These are phyloP conservation scores for Protophormia terraenovae DNA, from an alignment of 2,888 invertebrate species.

Conservation along the genomic window DNA sequence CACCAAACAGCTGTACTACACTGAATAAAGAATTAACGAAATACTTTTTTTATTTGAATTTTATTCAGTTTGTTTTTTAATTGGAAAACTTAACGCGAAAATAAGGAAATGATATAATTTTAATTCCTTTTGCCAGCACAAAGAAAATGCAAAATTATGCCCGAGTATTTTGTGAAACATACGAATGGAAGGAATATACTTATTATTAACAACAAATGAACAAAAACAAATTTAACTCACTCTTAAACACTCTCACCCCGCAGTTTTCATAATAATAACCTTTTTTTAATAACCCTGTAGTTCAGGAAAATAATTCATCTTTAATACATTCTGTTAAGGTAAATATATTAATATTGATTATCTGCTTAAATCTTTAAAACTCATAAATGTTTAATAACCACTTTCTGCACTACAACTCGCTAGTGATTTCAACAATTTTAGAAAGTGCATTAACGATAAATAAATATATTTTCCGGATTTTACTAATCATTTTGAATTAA, in stretches of 20 bases:
- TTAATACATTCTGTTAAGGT: too few relatives aligned
- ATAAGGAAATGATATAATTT: constrained; percentile 69
- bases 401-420: too few relatives aligned
- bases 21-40: too few relatives aligned
- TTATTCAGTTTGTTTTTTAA: constrained; percentile 50
- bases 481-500: too few relatives aligned
- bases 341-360: too few relatives aligned
- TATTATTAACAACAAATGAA: constrained; percentile 26
- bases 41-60: background rate
- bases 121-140: constrained; percentile 60
- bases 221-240: constrained; percentile 1
- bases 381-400: too few relatives aligned
- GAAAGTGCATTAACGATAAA: too few relatives aligned
- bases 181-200: background rate
- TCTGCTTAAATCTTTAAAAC: too few relatives aligned
- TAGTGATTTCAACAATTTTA: too few relatives aligned
- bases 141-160: constrained; percentile 61
- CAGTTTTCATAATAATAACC: background rate
- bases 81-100: constrained; percentile 68
- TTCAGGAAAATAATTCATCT: too few relatives aligned
- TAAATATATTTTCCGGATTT: too few relatives aligned
- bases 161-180: constrained; percentile 23
- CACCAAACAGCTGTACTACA: constrained; percentile 34
- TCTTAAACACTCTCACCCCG: constrained; percentile 4
- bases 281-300: too few relatives aligned